phyloP scores from a whole-genome alignment of 1,140 invertebrate species.

The Oryctes rhinoceros region DNA sequence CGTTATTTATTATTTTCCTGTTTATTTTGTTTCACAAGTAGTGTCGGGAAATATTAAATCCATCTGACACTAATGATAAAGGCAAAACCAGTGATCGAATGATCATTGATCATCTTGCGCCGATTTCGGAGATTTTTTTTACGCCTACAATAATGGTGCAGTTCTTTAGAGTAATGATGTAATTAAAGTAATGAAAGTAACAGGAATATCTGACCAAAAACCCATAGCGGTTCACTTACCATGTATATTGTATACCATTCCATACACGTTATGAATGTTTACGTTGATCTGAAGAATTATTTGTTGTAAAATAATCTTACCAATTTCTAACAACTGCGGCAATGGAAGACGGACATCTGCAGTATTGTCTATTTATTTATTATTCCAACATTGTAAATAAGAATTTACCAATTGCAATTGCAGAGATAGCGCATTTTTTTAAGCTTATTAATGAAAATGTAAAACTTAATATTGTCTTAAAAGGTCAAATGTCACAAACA shows the following conservation, averaged over 20 bases:
- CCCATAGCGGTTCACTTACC: slow-evolving; percentile 13
- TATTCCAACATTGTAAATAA: slow-evolving; percentile 7
- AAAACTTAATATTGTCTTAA: neutral
- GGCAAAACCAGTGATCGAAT: neutral
- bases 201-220: slow-evolving; percentile 21
- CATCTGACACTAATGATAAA: neutral
- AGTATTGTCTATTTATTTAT: slow-evolving; percentile 14
- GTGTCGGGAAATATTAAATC: slow-evolving; percentile 4
- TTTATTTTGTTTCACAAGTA: neutral
- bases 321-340: neutral
- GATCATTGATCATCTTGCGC: neutral
- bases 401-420: slow-evolving; percentile 7
- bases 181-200: slow-evolving; percentile 24
- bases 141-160: neutral
- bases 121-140: slow-evolving; percentile 6
- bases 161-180: slow-evolving; percentile 26
- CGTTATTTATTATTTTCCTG: neutral
- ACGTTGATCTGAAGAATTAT: neutral
- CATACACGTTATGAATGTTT: slow-evolving; percentile 17
- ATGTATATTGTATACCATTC: slow-evolving; percentile 3
- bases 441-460: neutral
- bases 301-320: slow-evolving; percentile 1
- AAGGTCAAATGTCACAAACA: slow-evolving; percentile 16
- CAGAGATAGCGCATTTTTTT: slow-evolving; percentile 18
- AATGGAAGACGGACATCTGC: neutral